Evolutionary conservation across 92 coral and sea anemone genomes (phyloP), one percentile per base, ranked within the genome.

Genomic region (Actinernus sp.): DNA sequence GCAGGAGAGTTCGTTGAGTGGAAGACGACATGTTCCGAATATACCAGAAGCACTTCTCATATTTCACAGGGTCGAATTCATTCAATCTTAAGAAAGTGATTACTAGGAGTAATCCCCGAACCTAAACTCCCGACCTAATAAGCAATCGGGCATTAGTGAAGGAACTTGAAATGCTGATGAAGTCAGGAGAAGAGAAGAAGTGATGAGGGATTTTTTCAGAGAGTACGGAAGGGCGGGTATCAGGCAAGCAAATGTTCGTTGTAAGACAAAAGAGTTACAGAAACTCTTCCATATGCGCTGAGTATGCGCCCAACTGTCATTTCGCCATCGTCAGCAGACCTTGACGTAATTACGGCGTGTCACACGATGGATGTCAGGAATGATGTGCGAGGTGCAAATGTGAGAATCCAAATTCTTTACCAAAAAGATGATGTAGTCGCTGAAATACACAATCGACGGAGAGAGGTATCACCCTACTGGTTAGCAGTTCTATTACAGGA

Each of bases 141-240:
- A 27, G 57, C 23, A 51, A 17, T n/a, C n/a, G n/a, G 24, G 61
- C 39, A 43, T 39, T 26, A 10, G 65, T 55, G 23, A 74, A 73
- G 65, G n/a, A n/a, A 48, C 59, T 34, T 73, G 61, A 1, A 54
- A 56, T 21, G 58, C 44, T 34, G 51, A 49, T 41, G 63, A 74
- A 25, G 63, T 66, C 30, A 48, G 31, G 38, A 59, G 71, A 50
- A 51, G 78, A 59, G 71, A 59, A 67, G 10, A 20, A 16, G 46
- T 40, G 30, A 74, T 74, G 88, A 24, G 65, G 65, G 88, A 82
- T 24, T 66, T 82, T 60, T 66, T 31, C 17, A 22, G 64, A 21
- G 88, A 74, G 32, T 65, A 58, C 59, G 78, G 88, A 51, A 58
- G 59, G 34, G n/a, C n/a, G n/a, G 78, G 65, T 14, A 83, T 82